Evolutionary conservation across 2,888 invertebrate species (phyloP), one percentile per base, ranked within the genome.

Genomic region (Adelognathus sp.): DNA sequence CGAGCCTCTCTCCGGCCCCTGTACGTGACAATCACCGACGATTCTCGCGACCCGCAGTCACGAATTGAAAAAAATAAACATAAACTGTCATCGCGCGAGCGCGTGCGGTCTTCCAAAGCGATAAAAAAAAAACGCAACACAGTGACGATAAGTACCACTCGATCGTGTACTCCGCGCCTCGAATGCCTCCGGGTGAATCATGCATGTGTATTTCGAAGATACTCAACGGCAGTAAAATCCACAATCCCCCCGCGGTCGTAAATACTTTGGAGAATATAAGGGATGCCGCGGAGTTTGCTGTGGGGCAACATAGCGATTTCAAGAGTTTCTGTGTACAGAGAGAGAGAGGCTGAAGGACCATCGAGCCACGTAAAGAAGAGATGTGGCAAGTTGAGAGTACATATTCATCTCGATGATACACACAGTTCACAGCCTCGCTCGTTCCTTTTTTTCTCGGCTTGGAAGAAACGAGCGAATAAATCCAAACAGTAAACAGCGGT

Each of bases 401-500:
- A 64, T 63, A 67, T 67, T 39, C 36, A 36, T 31, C 24, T 66
- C 50, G 36, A 52, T 80, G 70, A 73, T 70, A 74, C 61, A 66
- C 74, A 71, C 58, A 24, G 54, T 21, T 36, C 44, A 11, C 14
- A n/a, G 36, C 7, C 24, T 44, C 18, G 29, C 29, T 44, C 29
- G 6, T 29, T 24, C 39, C 36, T 14, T 27, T 52, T 39, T 5
- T 54, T 44, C 16, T 18, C 41, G 36, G 9, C 7, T 66, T 44
- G n/a, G 50, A 56, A 72, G 70, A 66, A 54, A 75, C 76, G 81
- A 79, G 79, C 78, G 83, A 84, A 88, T 87, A 88, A 88, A 88
- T 88, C 88, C 88, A 88, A 88, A 88, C 85, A 86, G 88, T 88
- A 88, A 88, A 88, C 87, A 88, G 82, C 75, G 81, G 73, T 74